phyloP scores from a whole-genome alignment of 2,797 vertebrate species.

The Enteromius radiatus region DNA sequence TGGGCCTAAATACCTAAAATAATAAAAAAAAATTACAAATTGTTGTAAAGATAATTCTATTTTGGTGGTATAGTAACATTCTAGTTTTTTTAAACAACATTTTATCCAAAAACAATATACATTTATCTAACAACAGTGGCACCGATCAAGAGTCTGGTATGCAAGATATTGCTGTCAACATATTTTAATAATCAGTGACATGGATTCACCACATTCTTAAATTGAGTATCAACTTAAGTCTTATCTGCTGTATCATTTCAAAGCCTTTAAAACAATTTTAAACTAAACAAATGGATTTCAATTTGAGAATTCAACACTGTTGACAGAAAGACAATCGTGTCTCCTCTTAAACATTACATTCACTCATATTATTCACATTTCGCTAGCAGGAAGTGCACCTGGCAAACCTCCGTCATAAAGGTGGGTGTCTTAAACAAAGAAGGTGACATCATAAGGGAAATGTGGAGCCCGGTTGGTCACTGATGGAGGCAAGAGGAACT shows the following conservation, averaged over 20 bases:
- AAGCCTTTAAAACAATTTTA: not conserved
- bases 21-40: not conserved
- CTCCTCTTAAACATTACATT: not conserved
- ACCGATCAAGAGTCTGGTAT: not conserved
- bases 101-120: not conserved
- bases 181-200: not conserved
- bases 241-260: not conserved
- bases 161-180: not conserved
- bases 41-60: not conserved
- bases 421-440: conserved; percentile 51
- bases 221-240: not conserved
- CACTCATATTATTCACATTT: not conserved
- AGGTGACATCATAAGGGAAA: conserved; percentile 62
- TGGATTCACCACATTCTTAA: not conserved
- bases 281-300: not conserved
- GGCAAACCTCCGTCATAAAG: conserved; percentile 48
- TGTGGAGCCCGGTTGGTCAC: conserved; percentile 49
- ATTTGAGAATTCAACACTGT: not conserved
- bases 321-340: not conserved
- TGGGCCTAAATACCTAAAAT: not conserved
- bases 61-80: not conserved
- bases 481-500: conserved; percentile 34
- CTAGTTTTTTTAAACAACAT: too few relatives aligned
- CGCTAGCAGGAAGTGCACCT: conserved; percentile 54
- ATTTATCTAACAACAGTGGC: not conserved